Percentiles rank a stretch among this genome's conserved stretches.
These are phyloP conservation scores for Agelastica alni DNA, from an alignment of 2,888 invertebrate species.

Conservation along the genomic window DNA sequence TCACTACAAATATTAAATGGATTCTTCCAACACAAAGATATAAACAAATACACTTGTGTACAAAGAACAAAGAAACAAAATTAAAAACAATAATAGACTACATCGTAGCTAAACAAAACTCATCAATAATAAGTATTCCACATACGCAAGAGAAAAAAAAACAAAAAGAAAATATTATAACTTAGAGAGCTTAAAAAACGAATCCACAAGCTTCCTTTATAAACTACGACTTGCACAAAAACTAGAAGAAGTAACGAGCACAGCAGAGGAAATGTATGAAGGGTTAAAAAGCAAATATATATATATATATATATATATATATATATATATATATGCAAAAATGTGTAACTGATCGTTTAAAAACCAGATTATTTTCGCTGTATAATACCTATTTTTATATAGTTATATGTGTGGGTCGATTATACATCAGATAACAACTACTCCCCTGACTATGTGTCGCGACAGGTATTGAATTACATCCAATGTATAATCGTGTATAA, in stretches of 20 bases:
- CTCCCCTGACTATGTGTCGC: too few species aligned
- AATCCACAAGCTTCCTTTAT: neutral
- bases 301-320: too few species aligned
- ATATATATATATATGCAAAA: too few species aligned
- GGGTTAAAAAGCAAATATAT: too few species aligned
- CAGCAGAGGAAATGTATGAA: neutral
- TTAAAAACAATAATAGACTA: neutral
- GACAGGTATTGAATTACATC: too few species aligned
- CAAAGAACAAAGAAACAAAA: neutral
- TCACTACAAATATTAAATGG: neutral
- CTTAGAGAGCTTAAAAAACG: neutral
- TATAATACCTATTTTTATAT: too few species aligned
- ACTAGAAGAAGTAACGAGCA: neutral
- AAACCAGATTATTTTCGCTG: too few species aligned
- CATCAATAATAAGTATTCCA: neutral
- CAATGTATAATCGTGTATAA: too few species aligned
- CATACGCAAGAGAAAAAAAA: neutral
- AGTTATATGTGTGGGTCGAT: too few species aligned
- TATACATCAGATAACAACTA: too few species aligned
- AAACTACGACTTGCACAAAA: neutral
- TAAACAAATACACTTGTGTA: neutral
- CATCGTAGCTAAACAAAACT: neutral
- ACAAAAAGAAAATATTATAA: neutral
- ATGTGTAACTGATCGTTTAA: too few species aligned
- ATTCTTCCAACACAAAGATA: neutral